Evolutionary conservation across 2,113 vertebrate species (phyloP).

Genomic region (Labeo rohita): DNA sequence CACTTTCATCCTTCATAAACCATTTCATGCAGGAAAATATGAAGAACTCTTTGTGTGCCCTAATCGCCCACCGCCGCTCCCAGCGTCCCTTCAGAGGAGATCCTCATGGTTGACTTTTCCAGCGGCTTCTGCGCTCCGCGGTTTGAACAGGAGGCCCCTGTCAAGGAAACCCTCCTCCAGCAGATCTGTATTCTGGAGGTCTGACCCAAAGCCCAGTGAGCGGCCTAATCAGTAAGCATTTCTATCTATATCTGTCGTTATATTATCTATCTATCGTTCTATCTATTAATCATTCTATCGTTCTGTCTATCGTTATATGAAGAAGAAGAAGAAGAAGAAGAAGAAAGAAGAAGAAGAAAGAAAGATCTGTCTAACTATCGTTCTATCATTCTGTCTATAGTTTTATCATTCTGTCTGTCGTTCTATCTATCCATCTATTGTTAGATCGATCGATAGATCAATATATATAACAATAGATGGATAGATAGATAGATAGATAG

Average conservation of each 20-base stretch:
- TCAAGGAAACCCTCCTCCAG: conserved; percentile 32
- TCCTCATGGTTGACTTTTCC: conserved; percentile 41
- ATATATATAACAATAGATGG: no score
- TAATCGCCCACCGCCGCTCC: conserved; percentile 33
- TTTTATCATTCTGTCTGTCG: no score
- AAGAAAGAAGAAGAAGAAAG: no score
- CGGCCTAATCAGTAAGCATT: no score
- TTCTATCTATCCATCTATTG: no score
- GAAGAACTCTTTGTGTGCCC: conserved; percentile 20
- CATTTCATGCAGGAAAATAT: conserved; percentile 45
- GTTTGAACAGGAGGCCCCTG: conserved; percentile 34
- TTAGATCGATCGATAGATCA: no score
- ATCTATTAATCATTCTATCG: not conserved
- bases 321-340: no score
- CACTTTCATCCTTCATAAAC: conserved; percentile 53
- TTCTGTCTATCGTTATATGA: no score
- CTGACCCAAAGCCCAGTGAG: not conserved
- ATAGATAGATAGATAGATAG: no score
- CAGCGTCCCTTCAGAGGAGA: not conserved
- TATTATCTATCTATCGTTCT: not conserved
- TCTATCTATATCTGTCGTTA: not conserved
- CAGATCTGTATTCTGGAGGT: not conserved
- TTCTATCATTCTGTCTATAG: no score
- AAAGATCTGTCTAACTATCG: no score
- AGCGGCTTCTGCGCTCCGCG: conserved; percentile 30